Conservation (phyloP, 2,888 invertebrate genomes). For the Ephialtes manifestator region DNA sequence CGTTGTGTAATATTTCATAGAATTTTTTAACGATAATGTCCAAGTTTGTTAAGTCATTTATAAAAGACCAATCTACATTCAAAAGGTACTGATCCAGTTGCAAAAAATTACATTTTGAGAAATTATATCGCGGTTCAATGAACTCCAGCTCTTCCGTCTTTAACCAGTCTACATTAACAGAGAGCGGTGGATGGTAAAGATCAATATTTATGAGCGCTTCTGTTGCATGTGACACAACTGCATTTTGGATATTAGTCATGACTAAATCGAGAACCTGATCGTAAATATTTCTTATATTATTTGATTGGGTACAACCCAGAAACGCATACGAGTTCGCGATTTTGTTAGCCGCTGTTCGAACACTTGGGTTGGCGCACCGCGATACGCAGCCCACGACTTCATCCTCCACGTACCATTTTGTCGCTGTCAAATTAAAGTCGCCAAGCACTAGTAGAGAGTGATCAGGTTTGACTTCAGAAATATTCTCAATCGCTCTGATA, state of each 20-base stretch:
- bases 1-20: neutral
- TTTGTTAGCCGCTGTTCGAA: neutral
- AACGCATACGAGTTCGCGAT: neutral
- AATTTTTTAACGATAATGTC: neutral
- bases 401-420: neutral
- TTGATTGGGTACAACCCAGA: neutral
- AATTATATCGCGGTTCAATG: neutral
- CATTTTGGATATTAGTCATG: neutral
- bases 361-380: neutral
- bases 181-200: constrained; percentile 8
- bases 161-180: neutral
- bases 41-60: neutral
- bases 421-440: constrained; percentile 4
- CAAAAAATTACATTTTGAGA: neutral
- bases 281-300: neutral
- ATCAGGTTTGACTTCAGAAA: neutral
- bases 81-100: neutral
- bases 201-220: neutral
- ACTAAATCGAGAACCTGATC: neutral
- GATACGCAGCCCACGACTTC: neutral
- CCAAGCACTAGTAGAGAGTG: neutral
- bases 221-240: neutral
- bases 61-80: neutral
- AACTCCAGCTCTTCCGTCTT: neutral
- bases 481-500: neutral